Percentiles rank a stretch among this genome's conserved stretches.
These are phyloP conservation scores for Lagria hirta DNA, from an alignment of 2,888 invertebrate genomes.

Conservation along the genomic window DNA sequence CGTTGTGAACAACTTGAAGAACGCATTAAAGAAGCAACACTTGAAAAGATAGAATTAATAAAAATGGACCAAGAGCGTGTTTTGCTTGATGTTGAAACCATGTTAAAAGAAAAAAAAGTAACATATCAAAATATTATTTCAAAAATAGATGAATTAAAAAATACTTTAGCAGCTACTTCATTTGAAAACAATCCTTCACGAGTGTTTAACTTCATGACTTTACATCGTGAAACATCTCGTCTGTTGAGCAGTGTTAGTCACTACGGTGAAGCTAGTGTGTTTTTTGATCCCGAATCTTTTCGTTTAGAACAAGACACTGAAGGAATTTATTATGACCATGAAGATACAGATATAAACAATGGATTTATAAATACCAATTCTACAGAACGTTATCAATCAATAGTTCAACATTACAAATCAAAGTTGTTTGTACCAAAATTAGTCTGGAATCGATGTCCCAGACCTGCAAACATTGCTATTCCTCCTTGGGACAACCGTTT, in stretches of 20 bases:
- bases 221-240: constrained; percentile 61
- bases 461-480: constrained; percentile 69
- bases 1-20: constrained; percentile 59
- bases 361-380: constrained; percentile 54
- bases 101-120: constrained; percentile 55
- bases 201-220: constrained; percentile 60
- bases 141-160: constrained; percentile 55
- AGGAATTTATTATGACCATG: constrained; percentile 57
- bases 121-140: constrained; percentile 55
- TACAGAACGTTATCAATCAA: constrained; percentile 56
- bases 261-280: constrained; percentile 59
- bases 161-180: constrained; percentile 41
- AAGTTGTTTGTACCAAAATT: constrained; percentile 59
- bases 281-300: constrained; percentile 61
- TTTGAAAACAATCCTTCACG: constrained; percentile 3
- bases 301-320: constrained; percentile 56
- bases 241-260: constrained; percentile 60
- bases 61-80: constrained; percentile 51
- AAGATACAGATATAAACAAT: constrained; percentile 54
- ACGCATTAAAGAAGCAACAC: constrained; percentile 57
- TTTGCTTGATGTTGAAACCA: constrained; percentile 52
- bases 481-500: constrained; percentile 65
- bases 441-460: constrained; percentile 60
- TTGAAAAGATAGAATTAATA: constrained; percentile 56
- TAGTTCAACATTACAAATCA: constrained; percentile 58